Evolutionary conservation across 1,140 invertebrate species (phyloP), one percentile per base, ranked within the genome.

Genomic region (Limonius californicus): DNA sequence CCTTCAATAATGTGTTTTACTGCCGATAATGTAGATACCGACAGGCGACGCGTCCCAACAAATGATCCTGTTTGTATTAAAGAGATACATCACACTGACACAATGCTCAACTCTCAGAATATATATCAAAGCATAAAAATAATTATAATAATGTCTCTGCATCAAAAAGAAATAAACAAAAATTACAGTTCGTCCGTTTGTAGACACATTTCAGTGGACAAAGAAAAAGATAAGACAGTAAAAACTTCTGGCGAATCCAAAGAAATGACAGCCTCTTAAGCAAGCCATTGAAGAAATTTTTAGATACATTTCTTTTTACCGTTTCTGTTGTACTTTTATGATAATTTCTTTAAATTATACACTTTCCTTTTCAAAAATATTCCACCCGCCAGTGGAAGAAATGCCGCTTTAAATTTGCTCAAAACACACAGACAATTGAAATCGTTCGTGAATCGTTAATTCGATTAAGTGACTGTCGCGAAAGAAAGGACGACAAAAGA

Each of bases 61-160:
- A 70, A 70, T 65, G 67, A 70, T 70, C 60, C 61, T 70, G 67
- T 67, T 68, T 70, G 65, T 66, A 70, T 69, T 67, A 65, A 63
- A 66, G 56, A 63, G 64, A 69, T 71, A 68, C 64, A 71, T 71
- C 65, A 71, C 42, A 63, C 39, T 64, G 64, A 66, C 67, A 64
- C 6, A 57, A 16, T 19, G 27, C n/a, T 9, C 16, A 57, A 57
- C 16, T 57, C 21, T 57, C 19, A 50, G 16, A 18, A 50, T 18
- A 50, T n/a, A n/a, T 19, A 19, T 50, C 45, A 50, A 50, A 50
- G n/a, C 16, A 50, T 7, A 50, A 16, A 19, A 50, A 18, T 56
- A 35, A 27, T 27, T 7, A 27, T 20, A 45, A 45, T 11, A 50
- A 50, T 18, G 45, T n/a, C n/a, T n/a, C n/a, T n/a, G n/a, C n/a